These are phyloP conservation scores for Gymnocypris eckloni DNA, from an alignment of 2,797 vertebrate genomes.

Conservation along the genomic window DNA sequence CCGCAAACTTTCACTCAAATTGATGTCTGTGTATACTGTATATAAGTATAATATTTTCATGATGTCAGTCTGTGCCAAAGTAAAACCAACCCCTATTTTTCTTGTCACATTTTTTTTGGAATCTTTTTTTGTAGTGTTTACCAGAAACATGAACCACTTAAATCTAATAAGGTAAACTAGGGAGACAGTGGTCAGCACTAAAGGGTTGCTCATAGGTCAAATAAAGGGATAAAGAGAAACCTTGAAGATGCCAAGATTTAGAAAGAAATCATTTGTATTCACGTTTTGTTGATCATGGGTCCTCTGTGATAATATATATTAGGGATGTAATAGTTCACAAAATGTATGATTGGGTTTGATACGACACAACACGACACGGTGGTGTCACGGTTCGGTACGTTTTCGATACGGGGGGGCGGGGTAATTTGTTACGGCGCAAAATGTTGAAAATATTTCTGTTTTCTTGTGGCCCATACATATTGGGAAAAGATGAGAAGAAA, in stretches of 20 bases:
- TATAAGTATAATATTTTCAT: background rate
- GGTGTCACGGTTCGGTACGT: no score
- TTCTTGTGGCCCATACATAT: background rate
- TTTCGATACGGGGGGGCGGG: no score
- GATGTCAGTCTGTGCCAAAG: conserved; percentile 11
- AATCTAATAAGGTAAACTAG: background rate
- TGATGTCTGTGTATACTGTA: background rate
- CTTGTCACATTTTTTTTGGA: background rate
- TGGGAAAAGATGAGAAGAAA: no score
- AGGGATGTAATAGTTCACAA: no score
- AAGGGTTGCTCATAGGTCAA: conserved; percentile 6
- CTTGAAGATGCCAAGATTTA: background rate
- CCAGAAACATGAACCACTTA: background rate
- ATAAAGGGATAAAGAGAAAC: background rate
- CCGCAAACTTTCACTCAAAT: conserved; percentile 21
- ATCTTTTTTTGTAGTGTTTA: background rate
- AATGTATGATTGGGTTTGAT: no score
- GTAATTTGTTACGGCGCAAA: no score
- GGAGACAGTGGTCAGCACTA: background rate
- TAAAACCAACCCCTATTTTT: conserved; percentile 12
- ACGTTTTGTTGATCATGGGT: background rate
- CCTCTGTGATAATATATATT: background rate
- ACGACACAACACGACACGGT: no score
- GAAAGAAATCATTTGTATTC: background rate
- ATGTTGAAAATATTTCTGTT: background rate